Conservation (phyloP, 2,888 invertebrate species). For the Drosophila emarginata region DNA sequence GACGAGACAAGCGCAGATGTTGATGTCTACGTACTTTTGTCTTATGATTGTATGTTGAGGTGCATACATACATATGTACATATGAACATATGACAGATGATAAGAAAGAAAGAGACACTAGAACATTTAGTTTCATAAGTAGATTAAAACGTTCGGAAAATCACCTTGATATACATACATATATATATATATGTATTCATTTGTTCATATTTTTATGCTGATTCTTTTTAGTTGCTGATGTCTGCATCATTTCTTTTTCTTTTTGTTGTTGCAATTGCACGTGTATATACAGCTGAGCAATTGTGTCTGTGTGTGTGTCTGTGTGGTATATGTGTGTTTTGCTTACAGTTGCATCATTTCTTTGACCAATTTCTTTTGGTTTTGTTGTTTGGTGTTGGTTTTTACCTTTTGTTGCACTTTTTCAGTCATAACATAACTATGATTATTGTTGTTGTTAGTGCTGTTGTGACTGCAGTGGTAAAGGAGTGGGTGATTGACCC, state of each 20-base stretch:
- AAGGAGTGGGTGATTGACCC: constrained; percentile 55
- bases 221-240: constrained; percentile 35
- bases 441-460: constrained; percentile 29
- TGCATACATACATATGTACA: neutral
- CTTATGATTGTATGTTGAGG: constrained; percentile 8
- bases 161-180: constrained; percentile 47
- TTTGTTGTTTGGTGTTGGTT: constrained; percentile 10
- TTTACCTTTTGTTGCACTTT: constrained; percentile 20
- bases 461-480: constrained; percentile 12
- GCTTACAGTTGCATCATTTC: constrained; percentile 56
- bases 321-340: constrained; percentile 39
- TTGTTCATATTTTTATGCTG: constrained; percentile 13
- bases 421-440: constrained; percentile 12
- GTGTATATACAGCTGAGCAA: constrained; percentile 2
- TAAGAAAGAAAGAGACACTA: constrained; percentile 14
- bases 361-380: constrained; percentile 29
- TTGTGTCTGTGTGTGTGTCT: neutral
- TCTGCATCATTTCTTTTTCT: constrained; percentile 24
- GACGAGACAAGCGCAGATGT: constrained; percentile 40
- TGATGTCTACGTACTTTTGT: constrained; percentile 17
- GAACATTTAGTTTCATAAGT: constrained; percentile 43
- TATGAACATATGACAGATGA: constrained; percentile 19
- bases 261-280: constrained; percentile 27
- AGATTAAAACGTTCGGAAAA: constrained; percentile 51
- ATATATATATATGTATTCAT: constrained; percentile 7